A percentile compares a stretch with the other conserved stretches of the same genome.
phyloP scores from a whole-genome alignment of 2,113 vertebrate species.

The Pituophis catenifer region DNA sequence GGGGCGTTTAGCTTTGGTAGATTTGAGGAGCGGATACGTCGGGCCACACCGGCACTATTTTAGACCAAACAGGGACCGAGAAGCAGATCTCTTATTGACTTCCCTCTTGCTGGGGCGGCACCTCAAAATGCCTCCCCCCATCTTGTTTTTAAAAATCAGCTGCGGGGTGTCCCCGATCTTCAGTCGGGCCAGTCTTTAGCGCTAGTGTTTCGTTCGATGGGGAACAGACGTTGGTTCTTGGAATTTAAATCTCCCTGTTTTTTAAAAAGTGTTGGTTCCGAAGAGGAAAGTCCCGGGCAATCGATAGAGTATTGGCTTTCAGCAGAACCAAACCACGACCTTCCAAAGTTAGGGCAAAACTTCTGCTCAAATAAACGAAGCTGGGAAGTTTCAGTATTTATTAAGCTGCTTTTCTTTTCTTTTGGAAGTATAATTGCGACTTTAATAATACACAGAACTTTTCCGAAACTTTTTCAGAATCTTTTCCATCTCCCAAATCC shows the following conservation, averaged over 20 bases:
- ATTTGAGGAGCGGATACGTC: neutral
- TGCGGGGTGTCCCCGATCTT: neutral
- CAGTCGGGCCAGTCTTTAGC: neutral
- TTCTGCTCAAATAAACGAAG: neutral
- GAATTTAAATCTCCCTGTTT: neutral
- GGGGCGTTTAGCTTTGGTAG: neutral
- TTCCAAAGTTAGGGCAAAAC: slow-evolving; percentile 14
- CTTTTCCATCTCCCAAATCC: no score
- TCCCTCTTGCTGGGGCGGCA: neutral
- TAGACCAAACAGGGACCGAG: neutral
- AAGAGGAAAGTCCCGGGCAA: slow-evolving; percentile 3
- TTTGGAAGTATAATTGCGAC: neutral
- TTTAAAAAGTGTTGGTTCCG: slow-evolving; percentile 16
- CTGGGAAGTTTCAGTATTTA: neutral
- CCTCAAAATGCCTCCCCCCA: neutral
- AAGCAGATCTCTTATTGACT: neutral
- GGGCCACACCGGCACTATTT: neutral
- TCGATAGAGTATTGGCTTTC: slow-evolving; percentile 33
- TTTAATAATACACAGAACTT: neutral
- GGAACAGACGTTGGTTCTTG: neutral
- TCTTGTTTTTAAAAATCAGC: neutral
- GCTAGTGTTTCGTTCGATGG: neutral
- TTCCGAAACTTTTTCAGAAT: neutral
- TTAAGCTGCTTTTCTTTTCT: no score
- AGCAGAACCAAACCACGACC: slow-evolving; percentile 38